A percentile compares a stretch with the other conserved stretches of the same genome.
Conservation (phyloP, 1,140 invertebrate genomes). For the Stratiolaelaps scimitus region DNA sequence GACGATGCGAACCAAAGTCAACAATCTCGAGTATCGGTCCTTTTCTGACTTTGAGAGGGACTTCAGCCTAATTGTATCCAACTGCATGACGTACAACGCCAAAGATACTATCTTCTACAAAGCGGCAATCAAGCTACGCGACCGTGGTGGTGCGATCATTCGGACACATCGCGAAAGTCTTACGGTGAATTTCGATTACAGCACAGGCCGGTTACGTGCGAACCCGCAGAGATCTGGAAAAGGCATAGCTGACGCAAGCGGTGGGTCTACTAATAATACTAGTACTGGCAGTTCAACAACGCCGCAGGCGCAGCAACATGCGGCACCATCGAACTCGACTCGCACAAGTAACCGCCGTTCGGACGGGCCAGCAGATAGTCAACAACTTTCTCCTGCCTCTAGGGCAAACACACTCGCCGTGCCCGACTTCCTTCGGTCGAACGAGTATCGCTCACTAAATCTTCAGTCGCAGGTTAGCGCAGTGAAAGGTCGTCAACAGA, state of each 20-base stretch:
- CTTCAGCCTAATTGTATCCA: constrained; percentile 84
- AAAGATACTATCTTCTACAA: constrained; percentile 71
- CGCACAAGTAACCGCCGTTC: no score
- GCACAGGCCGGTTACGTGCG: not conserved
- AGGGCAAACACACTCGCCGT: no score
- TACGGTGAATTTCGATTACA: constrained; percentile 2
- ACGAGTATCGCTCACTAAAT: not conserved
- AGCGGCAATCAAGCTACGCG: constrained; percentile 70
- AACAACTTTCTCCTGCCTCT: no score
- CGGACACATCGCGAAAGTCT: constrained; percentile 1
- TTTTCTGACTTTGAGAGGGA: constrained; percentile 70
- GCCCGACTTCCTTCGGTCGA: not conserved
- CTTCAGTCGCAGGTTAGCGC: not conserved
- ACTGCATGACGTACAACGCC: constrained; percentile 86
- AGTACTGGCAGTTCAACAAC: no score
- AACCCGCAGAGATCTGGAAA: no score
- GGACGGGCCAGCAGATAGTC: no score
- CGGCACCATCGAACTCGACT: no score
- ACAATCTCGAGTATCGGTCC: constrained; percentile 58
- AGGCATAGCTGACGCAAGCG: no score
- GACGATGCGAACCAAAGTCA: constrained; percentile 72
- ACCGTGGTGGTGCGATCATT: constrained; percentile 43
- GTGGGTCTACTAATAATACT: no score
- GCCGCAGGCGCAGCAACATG: no score
- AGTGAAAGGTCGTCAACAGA: not conserved